Evolutionary conservation across 2,113 vertebrate species (phyloP).

Genomic region (Notothenia coriiceps): DNA sequence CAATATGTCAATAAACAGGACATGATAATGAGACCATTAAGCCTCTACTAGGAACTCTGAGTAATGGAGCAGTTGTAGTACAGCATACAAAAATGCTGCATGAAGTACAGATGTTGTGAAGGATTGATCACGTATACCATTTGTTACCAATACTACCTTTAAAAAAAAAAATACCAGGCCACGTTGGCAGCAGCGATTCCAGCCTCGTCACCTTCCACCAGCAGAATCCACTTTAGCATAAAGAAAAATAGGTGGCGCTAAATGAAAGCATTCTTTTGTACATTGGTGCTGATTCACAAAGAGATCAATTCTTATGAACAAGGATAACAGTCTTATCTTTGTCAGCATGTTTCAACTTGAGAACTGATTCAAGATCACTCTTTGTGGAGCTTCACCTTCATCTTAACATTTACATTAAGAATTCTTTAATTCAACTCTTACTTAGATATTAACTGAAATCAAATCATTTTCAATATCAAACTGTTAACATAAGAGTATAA

Average conservation of each 20-base stretch:
- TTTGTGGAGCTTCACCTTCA: slow-evolving; percentile 95
- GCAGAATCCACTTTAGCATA: slow-evolving; percentile 99
- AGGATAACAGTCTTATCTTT: neutral
- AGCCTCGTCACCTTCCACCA: slow-evolving; percentile 96
- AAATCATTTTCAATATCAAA: slow-evolving; percentile 18
- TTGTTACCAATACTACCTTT: slow-evolving; percentile 97
- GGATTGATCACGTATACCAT: slow-evolving; percentile 84
- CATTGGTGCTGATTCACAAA: slow-evolving; percentile 95
- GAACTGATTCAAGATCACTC: slow-evolving; percentile 60
- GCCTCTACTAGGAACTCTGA: slow-evolving; percentile 23
- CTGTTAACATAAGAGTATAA: slow-evolving; percentile 28
- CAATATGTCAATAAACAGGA: slow-evolving; percentile 46
- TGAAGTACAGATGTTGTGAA: slow-evolving; percentile 62
- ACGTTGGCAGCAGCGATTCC: slow-evolving; percentile 96
- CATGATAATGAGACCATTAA: slow-evolving; percentile 20
- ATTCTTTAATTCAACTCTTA: slow-evolving; percentile 20
- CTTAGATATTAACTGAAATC: slow-evolving; percentile 21
- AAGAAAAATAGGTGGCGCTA: slow-evolving; percentile 99
- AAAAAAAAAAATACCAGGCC: slow-evolving; percentile 93
- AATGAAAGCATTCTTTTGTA: slow-evolving; percentile 91
- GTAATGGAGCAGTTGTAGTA: slow-evolving; percentile 35
- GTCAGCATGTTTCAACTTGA: slow-evolving; percentile 20
- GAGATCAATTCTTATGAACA: slow-evolving; percentile 73
- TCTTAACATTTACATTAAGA: slow-evolving; percentile 39
- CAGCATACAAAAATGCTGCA: slow-evolving; percentile 23